These are phyloP conservation scores for Halictus rubicundus DNA, from an alignment of 1,140 invertebrate genomes.

Conservation along the genomic window DNA sequence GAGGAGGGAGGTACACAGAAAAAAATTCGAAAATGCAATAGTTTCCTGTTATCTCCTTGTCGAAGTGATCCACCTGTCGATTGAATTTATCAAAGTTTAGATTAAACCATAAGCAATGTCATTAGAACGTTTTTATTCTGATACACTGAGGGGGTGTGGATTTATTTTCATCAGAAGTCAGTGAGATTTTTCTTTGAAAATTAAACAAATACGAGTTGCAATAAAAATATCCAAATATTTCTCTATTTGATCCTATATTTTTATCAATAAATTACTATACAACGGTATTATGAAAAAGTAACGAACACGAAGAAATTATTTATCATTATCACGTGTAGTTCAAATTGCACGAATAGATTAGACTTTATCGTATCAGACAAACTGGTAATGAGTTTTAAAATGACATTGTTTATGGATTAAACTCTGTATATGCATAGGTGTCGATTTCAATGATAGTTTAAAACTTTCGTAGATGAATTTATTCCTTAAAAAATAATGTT, in stretches of 20 bases:
- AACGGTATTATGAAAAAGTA: no score
- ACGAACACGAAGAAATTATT: no score
- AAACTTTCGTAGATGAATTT: not conserved
- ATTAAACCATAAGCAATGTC: not conserved
- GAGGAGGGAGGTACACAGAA: slow-evolving; percentile 1
- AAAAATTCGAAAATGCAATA: slow-evolving; percentile 8
- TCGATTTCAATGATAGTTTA: not conserved
- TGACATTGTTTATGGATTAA: not conserved
- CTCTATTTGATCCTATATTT: no score
- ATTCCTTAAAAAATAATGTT: not conserved
- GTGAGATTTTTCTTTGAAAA: no score
- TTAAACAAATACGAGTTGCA: no score
- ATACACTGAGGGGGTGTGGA: no score
- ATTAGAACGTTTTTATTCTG: not conserved
- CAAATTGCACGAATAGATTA: no score
- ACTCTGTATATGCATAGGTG: slow-evolving; percentile 20
- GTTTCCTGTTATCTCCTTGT: slow-evolving; percentile 16
- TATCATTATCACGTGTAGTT: no score
- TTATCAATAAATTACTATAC: no score
- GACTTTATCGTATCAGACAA: no score
- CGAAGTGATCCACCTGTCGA: slow-evolving; percentile 35
- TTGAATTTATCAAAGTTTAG: not conserved
- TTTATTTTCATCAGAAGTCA: no score
- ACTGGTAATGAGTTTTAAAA: not conserved
- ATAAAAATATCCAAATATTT: no score